Conservation (phyloP, 35 echinoderm and acorn worm species). For the Anneissia japonica region DNA sequence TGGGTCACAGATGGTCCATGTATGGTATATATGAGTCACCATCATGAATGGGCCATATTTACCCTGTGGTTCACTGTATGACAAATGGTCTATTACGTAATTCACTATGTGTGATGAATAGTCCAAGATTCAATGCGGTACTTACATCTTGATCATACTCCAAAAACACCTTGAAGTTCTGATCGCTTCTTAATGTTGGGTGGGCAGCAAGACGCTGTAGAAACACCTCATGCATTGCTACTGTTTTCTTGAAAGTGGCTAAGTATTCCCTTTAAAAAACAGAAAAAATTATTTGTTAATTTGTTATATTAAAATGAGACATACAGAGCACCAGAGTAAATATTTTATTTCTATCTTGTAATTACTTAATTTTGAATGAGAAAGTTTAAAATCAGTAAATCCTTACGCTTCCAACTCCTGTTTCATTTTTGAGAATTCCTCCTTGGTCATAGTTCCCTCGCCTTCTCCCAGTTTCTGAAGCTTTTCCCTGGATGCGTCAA, state of each 20-base stretch:
- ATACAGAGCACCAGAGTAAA: no score
- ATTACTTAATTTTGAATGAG: no score
- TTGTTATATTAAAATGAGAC: no score
- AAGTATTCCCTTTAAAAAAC: slow-evolving; percentile 78
- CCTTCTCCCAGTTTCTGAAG: slow-evolving; percentile 97
- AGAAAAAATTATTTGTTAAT: neutral
- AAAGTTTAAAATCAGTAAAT: no score
- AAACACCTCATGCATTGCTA: slow-evolving; percentile 99
- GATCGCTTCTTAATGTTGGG: slow-evolving; percentile 85
- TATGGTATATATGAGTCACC: no score
- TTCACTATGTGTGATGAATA: no score
- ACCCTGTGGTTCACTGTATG: no score
- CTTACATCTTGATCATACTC: slow-evolving; percentile 98
- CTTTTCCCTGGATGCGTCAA: slow-evolving; percentile 98
- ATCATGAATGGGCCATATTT: no score
- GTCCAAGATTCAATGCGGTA: neutral
- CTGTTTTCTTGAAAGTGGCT: slow-evolving; percentile 99
- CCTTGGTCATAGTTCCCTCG: slow-evolving; percentile 98
- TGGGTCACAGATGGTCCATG: no score
- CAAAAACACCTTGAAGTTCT: slow-evolving; percentile 98
- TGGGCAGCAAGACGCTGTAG: slow-evolving; percentile 95
- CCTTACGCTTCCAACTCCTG: slow-evolving; percentile 98
- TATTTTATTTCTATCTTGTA: no score
- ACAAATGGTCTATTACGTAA: no score
- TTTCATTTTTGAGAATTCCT: slow-evolving; percentile 99